Conservation (phyloP, 1,140 invertebrate genomes). For the Stegodyphus mimosarum region DNA sequence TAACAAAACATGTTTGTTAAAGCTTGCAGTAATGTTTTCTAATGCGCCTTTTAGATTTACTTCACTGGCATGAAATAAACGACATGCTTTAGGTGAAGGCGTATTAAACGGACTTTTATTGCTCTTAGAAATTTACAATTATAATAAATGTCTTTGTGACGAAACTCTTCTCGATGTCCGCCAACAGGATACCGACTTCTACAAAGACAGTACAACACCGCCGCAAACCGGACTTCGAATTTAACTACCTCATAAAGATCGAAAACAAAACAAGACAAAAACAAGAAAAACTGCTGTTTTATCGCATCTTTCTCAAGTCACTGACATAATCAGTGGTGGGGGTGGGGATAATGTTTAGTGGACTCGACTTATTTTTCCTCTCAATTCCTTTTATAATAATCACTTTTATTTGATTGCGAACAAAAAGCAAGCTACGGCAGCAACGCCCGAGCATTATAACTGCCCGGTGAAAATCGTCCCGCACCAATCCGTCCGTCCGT, state of each 20-base stretch:
- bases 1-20: too few relatives aligned
- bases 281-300: not conserved
- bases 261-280: not conserved
- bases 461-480: not conserved
- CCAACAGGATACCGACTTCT: too few relatives aligned
- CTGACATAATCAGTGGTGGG: conserved; percentile 15
- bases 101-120: too few relatives aligned
- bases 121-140: too few relatives aligned
- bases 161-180: not conserved
- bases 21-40: too few relatives aligned
- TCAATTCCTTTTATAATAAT: conserved; percentile 21
- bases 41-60: too few relatives aligned
- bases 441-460: conserved; percentile 47
- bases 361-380: not conserved
- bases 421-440: conserved; percentile 6
- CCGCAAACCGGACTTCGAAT: not conserved
- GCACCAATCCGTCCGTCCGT: conserved; percentile 5
- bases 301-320: not conserved
- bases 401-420: conserved; percentile 55
- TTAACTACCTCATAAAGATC: conserved; percentile 7
- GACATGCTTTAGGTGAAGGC: too few relatives aligned
- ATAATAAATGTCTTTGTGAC: not conserved
- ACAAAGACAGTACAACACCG: not conserved
- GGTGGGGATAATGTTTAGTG: not conserved
- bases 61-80: too few relatives aligned